Evolutionary conservation across 2,888 invertebrate species (phyloP).

Genomic region (Panorpa germanica): DNA sequence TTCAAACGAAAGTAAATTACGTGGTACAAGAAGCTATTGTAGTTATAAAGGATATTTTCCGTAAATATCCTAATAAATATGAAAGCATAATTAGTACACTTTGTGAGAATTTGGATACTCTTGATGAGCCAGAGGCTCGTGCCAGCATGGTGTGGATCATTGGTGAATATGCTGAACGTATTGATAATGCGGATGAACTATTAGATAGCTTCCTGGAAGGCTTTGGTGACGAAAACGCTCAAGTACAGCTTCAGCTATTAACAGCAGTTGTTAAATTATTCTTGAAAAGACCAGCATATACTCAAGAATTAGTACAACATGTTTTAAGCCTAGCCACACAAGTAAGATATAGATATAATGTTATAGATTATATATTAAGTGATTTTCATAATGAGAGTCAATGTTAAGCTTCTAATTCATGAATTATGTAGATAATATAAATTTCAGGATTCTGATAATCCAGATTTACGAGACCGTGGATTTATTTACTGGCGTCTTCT

Average conservation of each 20-base stretch:
- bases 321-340: conserved; percentile 76
- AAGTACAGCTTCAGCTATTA: conserved; percentile 87
- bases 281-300: conserved; percentile 93
- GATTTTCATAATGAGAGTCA: no score
- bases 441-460: conserved; percentile 74
- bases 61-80: conserved; percentile 98
- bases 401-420: no score
- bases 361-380: no score
- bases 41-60: conserved; percentile 94
- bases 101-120: conserved; percentile 94
- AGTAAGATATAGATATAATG: no score
- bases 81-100: conserved; percentile 98
- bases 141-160: conserved; percentile 95
- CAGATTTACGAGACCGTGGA: conserved; percentile 92
- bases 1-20: conserved; percentile 99
- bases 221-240: conserved; percentile 92
- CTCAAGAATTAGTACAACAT: conserved; percentile 96
- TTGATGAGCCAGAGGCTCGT: conserved; percentile 97
- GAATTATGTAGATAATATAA: conserved; percentile 16
- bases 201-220: conserved; percentile 96
- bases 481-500: conserved; percentile 98
- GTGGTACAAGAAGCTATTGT: conserved; percentile 99
- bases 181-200: conserved; percentile 97
- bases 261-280: conserved; percentile 98
- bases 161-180: conserved; percentile 97